Conservation (phyloP, 2,888 invertebrate genomes). For the Lycophotia porphyrea region DNA sequence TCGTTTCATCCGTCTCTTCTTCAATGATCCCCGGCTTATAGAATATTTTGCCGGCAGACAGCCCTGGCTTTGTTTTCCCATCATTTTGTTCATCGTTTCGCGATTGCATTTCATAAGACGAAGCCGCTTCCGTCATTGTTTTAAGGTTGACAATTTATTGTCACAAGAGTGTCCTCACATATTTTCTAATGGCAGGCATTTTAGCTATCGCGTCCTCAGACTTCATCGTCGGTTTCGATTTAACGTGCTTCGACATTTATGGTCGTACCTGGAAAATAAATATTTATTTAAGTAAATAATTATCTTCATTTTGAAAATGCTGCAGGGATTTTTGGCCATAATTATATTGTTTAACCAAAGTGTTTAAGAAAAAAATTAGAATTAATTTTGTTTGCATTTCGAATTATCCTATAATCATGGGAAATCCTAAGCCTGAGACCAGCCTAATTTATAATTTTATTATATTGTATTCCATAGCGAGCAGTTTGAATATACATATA, state of each 20-base stretch:
- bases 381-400: not conserved
- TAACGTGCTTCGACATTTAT: constrained; percentile 33
- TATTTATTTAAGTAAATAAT: not conserved
- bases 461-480: too few relatives aligned
- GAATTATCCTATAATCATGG: not conserved
- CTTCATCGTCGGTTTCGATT: constrained; percentile 52
- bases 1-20: constrained; percentile 88
- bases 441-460: not conserved
- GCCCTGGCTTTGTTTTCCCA: constrained; percentile 72
- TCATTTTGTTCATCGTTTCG: constrained; percentile 78
- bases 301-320: not conserved
- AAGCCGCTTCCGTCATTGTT: constrained; percentile 77
- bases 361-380: not conserved
- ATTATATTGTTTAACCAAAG: not conserved
- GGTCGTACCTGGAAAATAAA: constrained; percentile 48
- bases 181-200: constrained; percentile 64
- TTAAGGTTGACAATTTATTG: constrained; percentile 60
- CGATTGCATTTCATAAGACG: constrained; percentile 83
- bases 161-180: constrained; percentile 76
- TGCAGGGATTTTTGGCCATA: not conserved
- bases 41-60: constrained; percentile 87
- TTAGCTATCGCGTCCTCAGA: constrained; percentile 50
- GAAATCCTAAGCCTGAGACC: not conserved
- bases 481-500: not conserved
- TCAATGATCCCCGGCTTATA: constrained; percentile 86